A percentile compares a stretch with the other conserved stretches of the same genome.
Evolutionary conservation across 2,113 vertebrate species (phyloP).

Genomic region (Trichechus manatus): DNA sequence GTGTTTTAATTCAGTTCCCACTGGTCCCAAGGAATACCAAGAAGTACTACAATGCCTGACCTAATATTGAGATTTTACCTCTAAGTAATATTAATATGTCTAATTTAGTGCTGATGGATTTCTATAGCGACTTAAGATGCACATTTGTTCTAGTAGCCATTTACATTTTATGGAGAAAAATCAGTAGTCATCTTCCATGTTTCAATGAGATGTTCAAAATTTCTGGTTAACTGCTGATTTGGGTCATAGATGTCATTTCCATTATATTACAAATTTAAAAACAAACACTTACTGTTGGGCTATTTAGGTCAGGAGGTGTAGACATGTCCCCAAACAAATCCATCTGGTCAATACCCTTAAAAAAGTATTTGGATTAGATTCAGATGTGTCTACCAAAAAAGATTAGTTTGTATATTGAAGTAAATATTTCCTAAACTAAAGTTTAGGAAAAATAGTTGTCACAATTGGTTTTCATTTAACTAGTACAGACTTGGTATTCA

Average conservation of each 20-base stretch:
- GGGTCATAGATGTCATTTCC: conserved; percentile 67
- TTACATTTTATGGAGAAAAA: conserved; percentile 56
- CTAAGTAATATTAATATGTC: conserved; percentile 18
- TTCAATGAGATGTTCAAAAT: conserved; percentile 50
- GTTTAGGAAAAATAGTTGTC: conserved; percentile 57
- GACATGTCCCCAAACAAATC: conserved; percentile 98
- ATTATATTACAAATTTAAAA: conserved; percentile 82
- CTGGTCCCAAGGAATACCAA: background rate
- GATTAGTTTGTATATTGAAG: conserved; percentile 68
- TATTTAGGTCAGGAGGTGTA: conserved; percentile 95
- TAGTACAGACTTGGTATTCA: conserved; percentile 89
- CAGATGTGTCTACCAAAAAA: conserved; percentile 71
- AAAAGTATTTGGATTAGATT: conserved; percentile 84
- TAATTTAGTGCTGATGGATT: background rate
- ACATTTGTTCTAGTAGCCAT: conserved; percentile 44
- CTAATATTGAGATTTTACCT: conserved; percentile 19
- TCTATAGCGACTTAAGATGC: background rate
- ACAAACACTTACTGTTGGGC: conserved; percentile 93
- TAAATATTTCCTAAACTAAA: conserved; percentile 50
- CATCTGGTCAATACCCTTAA: conserved; percentile 94
- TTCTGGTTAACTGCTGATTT: conserved; percentile 64
- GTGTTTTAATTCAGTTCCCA: background rate
- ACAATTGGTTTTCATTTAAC: conserved; percentile 50
- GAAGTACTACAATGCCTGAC: conserved; percentile 2
- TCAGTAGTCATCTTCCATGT: conserved; percentile 55